These are phyloP conservation scores for Macaca nemestrina DNA, from an alignment of 2,113 vertebrate genomes.

Conservation along the genomic window DNA sequence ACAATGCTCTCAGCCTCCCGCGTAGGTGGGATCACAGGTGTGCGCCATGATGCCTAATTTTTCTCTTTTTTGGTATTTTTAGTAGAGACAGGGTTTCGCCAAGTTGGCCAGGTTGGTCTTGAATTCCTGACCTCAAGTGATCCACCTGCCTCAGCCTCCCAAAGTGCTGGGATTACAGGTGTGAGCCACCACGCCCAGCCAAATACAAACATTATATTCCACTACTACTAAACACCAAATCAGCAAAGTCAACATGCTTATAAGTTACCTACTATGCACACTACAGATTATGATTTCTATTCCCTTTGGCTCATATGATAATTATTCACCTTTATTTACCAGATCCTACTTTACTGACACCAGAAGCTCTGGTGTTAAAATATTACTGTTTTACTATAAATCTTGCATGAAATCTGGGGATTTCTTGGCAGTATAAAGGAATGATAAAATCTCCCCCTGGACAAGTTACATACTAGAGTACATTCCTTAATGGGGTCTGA, in stretches of 20 bases:
- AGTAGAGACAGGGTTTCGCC: no score
- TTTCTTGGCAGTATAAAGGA: neutral
- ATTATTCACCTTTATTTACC: neutral
- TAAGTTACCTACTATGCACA: neutral
- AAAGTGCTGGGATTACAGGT: no score
- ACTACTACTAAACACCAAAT: neutral
- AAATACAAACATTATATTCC: neutral
- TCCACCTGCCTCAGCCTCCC: no score
- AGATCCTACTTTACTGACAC: neutral
- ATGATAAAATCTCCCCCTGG: neutral
- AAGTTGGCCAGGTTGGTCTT: no score
- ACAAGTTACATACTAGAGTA: neutral
- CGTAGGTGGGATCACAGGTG: no score
- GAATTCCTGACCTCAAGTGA: no score
- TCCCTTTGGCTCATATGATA: neutral
- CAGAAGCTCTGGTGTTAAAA: slow-evolving; percentile 17
- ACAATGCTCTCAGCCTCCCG: no score
- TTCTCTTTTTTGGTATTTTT: no score
- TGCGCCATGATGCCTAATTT: no score
- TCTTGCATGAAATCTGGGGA: neutral
- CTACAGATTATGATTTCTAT: neutral
- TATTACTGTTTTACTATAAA: neutral
- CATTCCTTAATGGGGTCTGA: neutral
- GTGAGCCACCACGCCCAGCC: no score
- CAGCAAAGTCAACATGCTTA: neutral